Evolutionary conservation across 2,797 vertebrate genomes (phyloP).

Genomic region (Nannoperca australis): DNA sequence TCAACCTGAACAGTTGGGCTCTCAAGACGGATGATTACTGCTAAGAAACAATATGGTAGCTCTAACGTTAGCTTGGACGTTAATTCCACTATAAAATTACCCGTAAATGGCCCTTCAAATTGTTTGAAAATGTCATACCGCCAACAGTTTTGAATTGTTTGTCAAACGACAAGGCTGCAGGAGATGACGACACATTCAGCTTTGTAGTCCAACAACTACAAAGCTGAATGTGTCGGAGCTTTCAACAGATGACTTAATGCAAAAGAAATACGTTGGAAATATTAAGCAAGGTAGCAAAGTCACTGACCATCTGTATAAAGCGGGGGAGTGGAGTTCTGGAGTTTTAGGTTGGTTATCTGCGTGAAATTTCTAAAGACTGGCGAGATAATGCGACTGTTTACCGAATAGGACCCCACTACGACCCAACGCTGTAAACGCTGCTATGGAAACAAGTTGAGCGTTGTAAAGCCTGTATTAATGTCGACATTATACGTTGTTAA

Average conservation of each 20-base stretch:
- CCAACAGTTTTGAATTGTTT: constrained; percentile 68
- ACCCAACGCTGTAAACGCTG: constrained; percentile 33
- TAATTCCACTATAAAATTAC: too few species aligned
- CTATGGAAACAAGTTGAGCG: constrained; percentile 57
- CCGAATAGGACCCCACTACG: constrained; percentile 18
- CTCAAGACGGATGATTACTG: neutral
- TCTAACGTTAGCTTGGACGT: too few species aligned
- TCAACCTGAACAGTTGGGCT: neutral
- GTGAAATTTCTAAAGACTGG: neutral
- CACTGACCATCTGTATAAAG: fast-evolving
- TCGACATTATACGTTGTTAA: fast-evolving
- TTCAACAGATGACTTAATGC: neutral
- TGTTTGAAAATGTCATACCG: constrained; percentile 52
- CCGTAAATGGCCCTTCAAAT: too few species aligned
- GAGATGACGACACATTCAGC: constrained; percentile 54
- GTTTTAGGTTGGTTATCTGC: fast-evolving
- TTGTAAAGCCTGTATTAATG: constrained; percentile 20
- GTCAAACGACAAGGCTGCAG: neutral
- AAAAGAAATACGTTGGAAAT: neutral
- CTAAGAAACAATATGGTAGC: neutral
- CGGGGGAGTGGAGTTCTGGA: fast-evolving
- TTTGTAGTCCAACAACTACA: constrained; percentile 21
- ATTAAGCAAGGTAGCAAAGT: fast-evolving
- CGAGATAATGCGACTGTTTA: constrained; percentile 12
- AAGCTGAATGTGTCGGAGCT: neutral